Base-by-base conservation (phyloP, 2,113 vertebrate species). In the Entosphenus tridentatus region DNA sequence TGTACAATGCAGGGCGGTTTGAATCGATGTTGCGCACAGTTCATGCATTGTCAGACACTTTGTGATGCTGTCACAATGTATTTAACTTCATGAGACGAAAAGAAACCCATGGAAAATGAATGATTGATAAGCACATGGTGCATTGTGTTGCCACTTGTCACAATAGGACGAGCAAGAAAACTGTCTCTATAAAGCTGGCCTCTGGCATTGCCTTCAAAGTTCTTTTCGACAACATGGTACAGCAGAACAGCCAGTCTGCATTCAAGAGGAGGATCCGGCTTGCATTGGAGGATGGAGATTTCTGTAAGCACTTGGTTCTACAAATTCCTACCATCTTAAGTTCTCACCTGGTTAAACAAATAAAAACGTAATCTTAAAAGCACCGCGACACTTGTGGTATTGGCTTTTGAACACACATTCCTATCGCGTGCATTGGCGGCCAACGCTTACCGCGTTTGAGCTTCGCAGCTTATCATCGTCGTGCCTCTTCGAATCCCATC, bases 211-310 rank as follows among this genome's bases (percentile, higher is more conserved):
- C 68, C 9, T n/a, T 72, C 10, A 16, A 62, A 11, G 70, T 76
- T 9, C 73, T 76, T 57, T 18, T 76, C 3, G 68, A 57, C 68
- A 73, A 54, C n/a, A 76, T 76, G 75, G 8, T 71, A 39, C 74
- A 71, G 17, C 39, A 14, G 18, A 70, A 76, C 17, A 73, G 69
- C 55, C 67, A 72, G 21, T 71, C 39, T 2, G 69, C 73, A 5
- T 70, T 58, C 55, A 71, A 73, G 12, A 71, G 69, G 16, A 58
- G 8, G 1, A 70, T 77, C 56, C 73, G 74, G 56, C 17, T 69
- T 1, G 74, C 75, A 1, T 67, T 77, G n/a, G 57, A 68, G 55
- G 71, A 75, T 3, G 68, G 70, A 17, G 70, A 73, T 39, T 69
- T 74, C n/a, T 77, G 75, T 76, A 68, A 72, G 75, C 56, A 12